Percentiles rank a stretch among this genome's conserved stretches.
Conservation (phyloP, 2,797 vertebrate genomes). For the Rhinatrema bivittatum region DNA sequence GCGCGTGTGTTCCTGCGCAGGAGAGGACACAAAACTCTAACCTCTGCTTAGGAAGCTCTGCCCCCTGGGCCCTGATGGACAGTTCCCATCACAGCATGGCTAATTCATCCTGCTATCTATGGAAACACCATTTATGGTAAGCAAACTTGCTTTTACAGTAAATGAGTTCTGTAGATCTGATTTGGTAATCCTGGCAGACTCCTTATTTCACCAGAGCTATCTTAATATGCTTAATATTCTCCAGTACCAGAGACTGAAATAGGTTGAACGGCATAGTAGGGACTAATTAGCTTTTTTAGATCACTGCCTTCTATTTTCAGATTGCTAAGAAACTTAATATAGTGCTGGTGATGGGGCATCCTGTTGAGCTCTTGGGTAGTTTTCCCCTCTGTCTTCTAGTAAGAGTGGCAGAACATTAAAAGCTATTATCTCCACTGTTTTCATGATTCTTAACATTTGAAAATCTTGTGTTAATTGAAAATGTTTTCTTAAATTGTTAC, state of each 20-base stretch:
- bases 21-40: no score
- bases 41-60: no score
- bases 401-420: conserved; percentile 39
- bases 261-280: conserved; percentile 64
- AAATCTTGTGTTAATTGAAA: no score
- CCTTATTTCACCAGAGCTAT: conserved; percentile 48
- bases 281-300: conserved; percentile 71
- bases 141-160: no score
- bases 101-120: no score
- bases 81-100: no score
- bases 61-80: no score
- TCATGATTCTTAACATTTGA: no score
- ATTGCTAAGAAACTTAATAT: conserved; percentile 63
- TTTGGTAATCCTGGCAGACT: conserved; percentile 17
- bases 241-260: conserved; percentile 43
- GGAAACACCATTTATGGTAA: no score
- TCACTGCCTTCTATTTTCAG: conserved; percentile 59
- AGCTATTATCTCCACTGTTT: no score
- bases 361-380: conserved; percentile 48
- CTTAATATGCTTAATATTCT: conserved; percentile 63
- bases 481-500: no score
- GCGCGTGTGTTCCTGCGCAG: no score
- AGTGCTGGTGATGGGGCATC: conserved; percentile 48
- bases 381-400: conserved; percentile 50
- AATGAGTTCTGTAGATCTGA: conserved; percentile 7